A percentile compares a stretch with the other conserved stretches of the same genome.
Evolutionary conservation across 2,797 vertebrate species (phyloP).

Genomic region (Poliocrania exsul): DNA sequence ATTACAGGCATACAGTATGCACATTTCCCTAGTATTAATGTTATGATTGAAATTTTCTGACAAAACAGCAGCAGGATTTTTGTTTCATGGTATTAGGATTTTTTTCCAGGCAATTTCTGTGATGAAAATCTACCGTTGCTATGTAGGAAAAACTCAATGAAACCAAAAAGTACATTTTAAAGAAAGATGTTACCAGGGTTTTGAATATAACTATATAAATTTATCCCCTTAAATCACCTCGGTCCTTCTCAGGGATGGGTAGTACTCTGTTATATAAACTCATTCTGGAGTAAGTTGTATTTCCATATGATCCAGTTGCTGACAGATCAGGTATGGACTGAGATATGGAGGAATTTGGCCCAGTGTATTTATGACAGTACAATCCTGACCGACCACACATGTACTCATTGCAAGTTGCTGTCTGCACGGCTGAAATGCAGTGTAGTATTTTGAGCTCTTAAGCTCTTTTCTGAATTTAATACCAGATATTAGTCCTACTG

Average conservation of each 20-base stretch:
- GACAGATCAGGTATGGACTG: neutral
- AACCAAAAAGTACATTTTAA: neutral
- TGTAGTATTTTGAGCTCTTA: constrained; percentile 6
- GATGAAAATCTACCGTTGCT: neutral
- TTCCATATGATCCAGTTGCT: neutral
- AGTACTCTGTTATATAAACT: neutral
- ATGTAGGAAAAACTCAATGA: neutral
- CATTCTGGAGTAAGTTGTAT: neutral
- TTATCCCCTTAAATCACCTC: neutral
- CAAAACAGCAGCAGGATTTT: neutral
- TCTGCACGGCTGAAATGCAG: neutral
- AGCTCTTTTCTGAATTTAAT: neutral
- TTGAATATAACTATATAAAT: neutral
- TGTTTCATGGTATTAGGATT: neutral
- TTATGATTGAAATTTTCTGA: neutral
- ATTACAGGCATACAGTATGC: neutral
- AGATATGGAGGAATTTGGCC: neutral
- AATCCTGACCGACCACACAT: neutral
- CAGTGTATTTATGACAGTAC: neutral
- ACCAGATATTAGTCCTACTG: neutral
- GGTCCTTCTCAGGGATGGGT: neutral
- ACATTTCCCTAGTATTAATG: neutral
- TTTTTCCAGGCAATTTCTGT: neutral
- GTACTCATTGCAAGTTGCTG: neutral
- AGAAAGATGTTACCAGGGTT: neutral